These are phyloP conservation scores for Xestobium rufovillosum DNA, from an alignment of 2,888 invertebrate species.

Conservation along the genomic window DNA sequence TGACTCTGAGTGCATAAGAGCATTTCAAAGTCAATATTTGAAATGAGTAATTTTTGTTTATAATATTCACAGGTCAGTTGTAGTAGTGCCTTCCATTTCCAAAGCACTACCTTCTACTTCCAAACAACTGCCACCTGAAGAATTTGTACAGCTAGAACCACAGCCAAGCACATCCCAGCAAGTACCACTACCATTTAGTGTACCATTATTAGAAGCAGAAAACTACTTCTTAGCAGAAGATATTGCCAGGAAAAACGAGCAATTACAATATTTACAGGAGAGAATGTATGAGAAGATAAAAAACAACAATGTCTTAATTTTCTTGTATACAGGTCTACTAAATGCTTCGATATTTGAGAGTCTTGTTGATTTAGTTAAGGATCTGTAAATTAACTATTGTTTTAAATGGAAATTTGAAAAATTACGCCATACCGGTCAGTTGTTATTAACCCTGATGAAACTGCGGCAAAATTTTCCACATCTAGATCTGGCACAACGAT, in stretches of 20 bases:
- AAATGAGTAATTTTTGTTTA: too few species aligned
- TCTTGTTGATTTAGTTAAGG: too few species aligned
- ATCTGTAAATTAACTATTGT: too few species aligned
- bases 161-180: background rate
- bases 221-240: background rate
- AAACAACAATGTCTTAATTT: conserved; percentile 3
- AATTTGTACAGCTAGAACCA: conserved; percentile 1
- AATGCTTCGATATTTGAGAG: too few species aligned
- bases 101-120: too few species aligned
- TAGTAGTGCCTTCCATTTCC: too few species aligned
- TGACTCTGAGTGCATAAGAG: too few species aligned
- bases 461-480: conserved; percentile 9
- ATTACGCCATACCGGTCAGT: conserved; percentile 5
- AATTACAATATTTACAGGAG: background rate
- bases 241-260: background rate
- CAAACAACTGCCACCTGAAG: too few species aligned
- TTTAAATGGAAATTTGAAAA: conserved; percentile 3
- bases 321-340: conserved; percentile 4
- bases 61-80: too few species aligned
- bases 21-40: too few species aligned
- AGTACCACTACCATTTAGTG: background rate
- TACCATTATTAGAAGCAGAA: background rate
- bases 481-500: conserved; percentile 6
- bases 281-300: conserved; percentile 1
- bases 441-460: conserved; percentile 13